Evolutionary conservation across 2,113 vertebrate species (phyloP), one percentile per base, ranked within the genome.

Genomic region (Pseudolaguvia tuberculata): DNA sequence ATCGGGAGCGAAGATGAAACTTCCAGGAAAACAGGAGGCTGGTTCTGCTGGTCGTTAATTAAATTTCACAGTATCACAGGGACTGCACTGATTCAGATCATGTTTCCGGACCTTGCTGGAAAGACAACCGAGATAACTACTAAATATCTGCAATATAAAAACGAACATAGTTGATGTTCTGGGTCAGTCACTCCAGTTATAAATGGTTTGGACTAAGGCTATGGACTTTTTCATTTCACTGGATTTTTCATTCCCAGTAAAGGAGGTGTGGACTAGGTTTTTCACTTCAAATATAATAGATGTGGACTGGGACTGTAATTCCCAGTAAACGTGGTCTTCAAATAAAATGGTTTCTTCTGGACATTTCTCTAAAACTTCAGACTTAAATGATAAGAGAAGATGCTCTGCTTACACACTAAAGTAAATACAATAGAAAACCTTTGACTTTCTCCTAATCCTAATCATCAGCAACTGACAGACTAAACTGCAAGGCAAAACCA

Each of bases 401-500:
- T 35, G 31, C 31, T 35, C 6, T 35, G 31, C 31, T 4, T 4
- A 35, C 31, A 35, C 31, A 35, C 31, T 6, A 35, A 52, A 69
- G 39, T 10, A 20, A 51, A 67, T 35, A 14, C 14, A 3, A 23
- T 7, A 8, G 7, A 13, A 67, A 48, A 4, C 9, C 47, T 11
- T 11, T 9, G 47, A 66, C 57, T 48, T 61, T 45, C 45, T 20
- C 27, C 35, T 2, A 35, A 13, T 48, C 66, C 20, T 27, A 47
- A 27, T 25, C 8, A 20, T 27, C 8, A 31, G 47, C 42, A 20
- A 35, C 31, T 3, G 31, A 35, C 31, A 29, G 70, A 42, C 25
- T 61, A 70, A 75, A 72, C 69, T 45, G 52, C 73, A 63, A 35
- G 17, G 35, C 20, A 50, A 59, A 79, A 42, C 29, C 57, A 25